Base-by-base conservation (phyloP, 2,888 invertebrate species). In the Xestia sexstrigata region DNA sequence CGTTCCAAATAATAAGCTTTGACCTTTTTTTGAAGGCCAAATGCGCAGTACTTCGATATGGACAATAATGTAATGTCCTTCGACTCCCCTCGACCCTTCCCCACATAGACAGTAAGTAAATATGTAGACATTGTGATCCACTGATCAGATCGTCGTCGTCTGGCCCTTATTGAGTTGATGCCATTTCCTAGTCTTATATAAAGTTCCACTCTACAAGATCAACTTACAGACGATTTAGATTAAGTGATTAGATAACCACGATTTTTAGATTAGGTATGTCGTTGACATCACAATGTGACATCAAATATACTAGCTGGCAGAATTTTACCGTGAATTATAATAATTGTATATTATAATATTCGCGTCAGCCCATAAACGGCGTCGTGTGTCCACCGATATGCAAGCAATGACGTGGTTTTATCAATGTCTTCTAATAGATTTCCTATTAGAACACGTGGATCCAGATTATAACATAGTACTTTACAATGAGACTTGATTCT, bases 181-280 rank as follows among this genome's bases (percentile, higher is more conserved):
- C 60, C n/a, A 42, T 80, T 67, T 67, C 45, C 39, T 80, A 58
- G 17, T 66, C 5, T 60, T 84, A 47, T 47, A 5, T 73, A 66
- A 75, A 65, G 42, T 72, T 62, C 49, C 23, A 39, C 23, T 76
- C 2, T 35, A 60, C 60, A 60, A 82, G 73, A 86, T 77, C 52
- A 60, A 47, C 30, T 65, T 65, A 9, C 15, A 62, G 68, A 68
- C 63, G 71, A 70, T 75, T 70, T 73, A 72, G 70, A 73, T 72
- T 58, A 49, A 49, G 15, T 67, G 86, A 85, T 84, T 68, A 82
- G 84, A 86, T 84, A 84, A 81, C 74, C 26, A 71, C 58, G n/a
- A 66, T 65, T 82, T 49, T 52, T 52, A 52, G 68, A 82, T 65
- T 65, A 74, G 49, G 39, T 47, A 68, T 55, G 15, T n/a, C 35